Conservation (phyloP, 2,888 invertebrate genomes). For the Patella pellucida region DNA sequence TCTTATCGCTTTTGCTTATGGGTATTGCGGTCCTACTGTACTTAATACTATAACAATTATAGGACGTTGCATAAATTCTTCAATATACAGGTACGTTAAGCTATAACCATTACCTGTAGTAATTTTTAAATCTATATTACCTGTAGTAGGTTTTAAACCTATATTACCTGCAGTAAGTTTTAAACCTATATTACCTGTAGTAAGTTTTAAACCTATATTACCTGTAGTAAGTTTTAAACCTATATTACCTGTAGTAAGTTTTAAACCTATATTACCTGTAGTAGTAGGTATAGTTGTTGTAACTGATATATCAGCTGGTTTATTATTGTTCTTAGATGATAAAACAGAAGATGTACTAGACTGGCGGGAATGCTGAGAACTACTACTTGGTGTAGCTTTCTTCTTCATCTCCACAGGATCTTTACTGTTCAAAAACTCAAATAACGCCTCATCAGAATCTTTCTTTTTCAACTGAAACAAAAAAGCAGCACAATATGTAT, state of each 20-base stretch:
- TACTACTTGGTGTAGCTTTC: slow-evolving; percentile 50
- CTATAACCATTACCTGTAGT: no score
- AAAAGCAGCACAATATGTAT: no score
- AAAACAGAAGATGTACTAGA: slow-evolving; percentile 66
- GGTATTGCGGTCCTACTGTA: no score
- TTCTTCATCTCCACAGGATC: slow-evolving; percentile 52
- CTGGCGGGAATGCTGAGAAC: slow-evolving; percentile 64
- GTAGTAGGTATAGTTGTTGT: slow-evolving; percentile 3
- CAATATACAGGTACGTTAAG: no score
- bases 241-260: not conserved
- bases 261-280: not conserved
- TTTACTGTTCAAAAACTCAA: slow-evolving; percentile 71
- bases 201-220: not conserved
- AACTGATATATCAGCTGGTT: not conserved
- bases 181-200: not conserved
- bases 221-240: no score
- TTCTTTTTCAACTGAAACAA: slow-evolving; percentile 43
- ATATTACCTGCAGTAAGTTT: not conserved
- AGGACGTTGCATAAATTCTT: no score
- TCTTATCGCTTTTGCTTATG: no score
- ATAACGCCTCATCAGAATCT: slow-evolving; percentile 70
- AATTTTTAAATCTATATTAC: no score
- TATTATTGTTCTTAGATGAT: slow-evolving; percentile 28
- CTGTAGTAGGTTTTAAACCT: no score
- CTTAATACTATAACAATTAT: no score